Percentiles rank a stretch among this genome's conserved stretches.
Evolutionary conservation across 2,797 vertebrate genomes (phyloP).

Genomic region (Champsocephalus esox): DNA sequence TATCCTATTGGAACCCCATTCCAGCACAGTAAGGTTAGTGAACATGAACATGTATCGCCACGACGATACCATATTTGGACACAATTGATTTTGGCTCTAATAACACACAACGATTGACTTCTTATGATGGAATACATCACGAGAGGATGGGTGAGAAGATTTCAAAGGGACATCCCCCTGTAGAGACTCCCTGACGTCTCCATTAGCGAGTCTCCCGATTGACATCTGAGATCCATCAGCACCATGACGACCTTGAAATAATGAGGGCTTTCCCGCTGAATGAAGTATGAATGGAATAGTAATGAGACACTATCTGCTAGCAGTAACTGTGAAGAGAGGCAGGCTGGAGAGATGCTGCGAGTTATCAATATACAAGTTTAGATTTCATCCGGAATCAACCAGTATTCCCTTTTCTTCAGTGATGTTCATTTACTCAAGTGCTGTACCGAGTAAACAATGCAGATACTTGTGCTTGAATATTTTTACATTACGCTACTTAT

Average conservation of each 20-base stretch:
- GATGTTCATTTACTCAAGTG: no score
- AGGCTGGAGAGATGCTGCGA: neutral
- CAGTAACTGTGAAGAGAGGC: neutral
- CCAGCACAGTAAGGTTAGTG: neutral
- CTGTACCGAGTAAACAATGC: no score
- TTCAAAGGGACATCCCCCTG: constrained; percentile 1
- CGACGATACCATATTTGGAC: no score
- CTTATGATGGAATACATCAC: neutral
- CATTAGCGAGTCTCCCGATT: constrained; percentile 16
- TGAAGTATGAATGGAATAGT: constrained; percentile 8
- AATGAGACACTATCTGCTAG: constrained; percentile 14
- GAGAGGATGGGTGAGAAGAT: neutral
- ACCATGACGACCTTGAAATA: constrained; percentile 21
- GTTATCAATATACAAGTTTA: no score
- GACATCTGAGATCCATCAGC: constrained; percentile 23
- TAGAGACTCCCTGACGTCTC: constrained; percentile 1
- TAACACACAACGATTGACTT: no score
- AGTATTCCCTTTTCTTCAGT: neutral
- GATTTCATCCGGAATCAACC: neutral
- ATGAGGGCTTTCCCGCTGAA: constrained; percentile 41
- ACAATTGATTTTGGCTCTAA: no score
- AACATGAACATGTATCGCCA: neutral
- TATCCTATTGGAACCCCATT: neutral
- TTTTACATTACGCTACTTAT: no score
- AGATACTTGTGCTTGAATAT: no score